Evolutionary conservation across 2,888 invertebrate species (phyloP).

Genomic region (Watsonalla binaria): DNA sequence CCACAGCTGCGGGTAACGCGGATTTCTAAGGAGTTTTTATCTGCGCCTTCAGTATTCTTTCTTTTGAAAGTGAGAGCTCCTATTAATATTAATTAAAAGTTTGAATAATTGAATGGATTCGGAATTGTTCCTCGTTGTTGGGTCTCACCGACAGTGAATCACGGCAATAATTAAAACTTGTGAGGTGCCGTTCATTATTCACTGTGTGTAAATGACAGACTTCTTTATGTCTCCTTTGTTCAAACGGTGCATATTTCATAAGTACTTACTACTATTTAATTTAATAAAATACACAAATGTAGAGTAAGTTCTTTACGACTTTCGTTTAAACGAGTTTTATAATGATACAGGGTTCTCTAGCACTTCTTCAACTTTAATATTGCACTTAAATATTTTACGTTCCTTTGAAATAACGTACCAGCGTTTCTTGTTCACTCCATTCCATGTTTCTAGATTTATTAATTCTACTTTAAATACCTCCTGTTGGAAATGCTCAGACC

Average conservation of each 20-base stretch:
- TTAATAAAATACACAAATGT: neutral
- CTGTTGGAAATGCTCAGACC: constrained; percentile 8
- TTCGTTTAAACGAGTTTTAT: neutral
- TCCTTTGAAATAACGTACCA: neutral
- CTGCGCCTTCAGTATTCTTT: constrained; percentile 64
- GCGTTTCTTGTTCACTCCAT: neutral
- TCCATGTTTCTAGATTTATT: neutral
- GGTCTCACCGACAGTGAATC: constrained; percentile 60
- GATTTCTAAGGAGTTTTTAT: constrained; percentile 76
- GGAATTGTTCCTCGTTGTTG: constrained; percentile 69
- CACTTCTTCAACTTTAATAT: neutral
- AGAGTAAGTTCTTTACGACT: neutral
- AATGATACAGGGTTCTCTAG: too few relatives aligned
- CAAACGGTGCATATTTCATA: constrained; percentile 1
- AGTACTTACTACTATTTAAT: too few relatives aligned
- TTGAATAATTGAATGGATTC: constrained; percentile 76
- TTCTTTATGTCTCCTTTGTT: constrained; percentile 24
- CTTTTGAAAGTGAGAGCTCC: constrained; percentile 72
- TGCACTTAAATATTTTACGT: neutral
- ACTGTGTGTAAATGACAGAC: constrained; percentile 54
- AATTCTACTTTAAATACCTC: neutral
- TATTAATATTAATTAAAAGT: constrained; percentile 79
- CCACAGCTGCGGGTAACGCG: constrained; percentile 71
- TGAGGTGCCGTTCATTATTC: constrained; percentile 54
- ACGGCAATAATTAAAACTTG: constrained; percentile 71